A percentile compares a stretch with the other conserved stretches of the same genome.
Conservation (phyloP, 37 sponge, comb jelly and placozoan species). For the Cliona cf. orientalis region DNA sequence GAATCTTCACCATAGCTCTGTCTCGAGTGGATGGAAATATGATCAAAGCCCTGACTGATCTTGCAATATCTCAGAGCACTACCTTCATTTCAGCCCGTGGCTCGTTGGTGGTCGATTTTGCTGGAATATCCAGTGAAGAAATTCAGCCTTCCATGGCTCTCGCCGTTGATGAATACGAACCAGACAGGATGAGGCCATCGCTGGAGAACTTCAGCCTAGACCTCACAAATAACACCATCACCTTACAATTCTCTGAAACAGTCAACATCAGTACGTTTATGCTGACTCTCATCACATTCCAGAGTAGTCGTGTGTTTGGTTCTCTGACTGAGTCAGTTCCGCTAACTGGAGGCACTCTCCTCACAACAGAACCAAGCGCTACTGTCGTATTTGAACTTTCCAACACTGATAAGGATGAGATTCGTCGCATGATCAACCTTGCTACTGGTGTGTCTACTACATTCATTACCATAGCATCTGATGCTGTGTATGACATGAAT, state of each 20-base stretch:
- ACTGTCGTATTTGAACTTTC: slow-evolving; percentile 55
- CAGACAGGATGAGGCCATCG: slow-evolving; percentile 75
- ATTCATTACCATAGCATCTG: slow-evolving; percentile 81
- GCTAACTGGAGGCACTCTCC: slow-evolving; percentile 59
- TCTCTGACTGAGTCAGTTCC: slow-evolving; percentile 26
- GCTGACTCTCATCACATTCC: slow-evolving; percentile 64
- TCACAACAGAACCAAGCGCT: slow-evolving; percentile 32
- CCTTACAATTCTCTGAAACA: slow-evolving; percentile 85
- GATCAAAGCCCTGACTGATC: slow-evolving; percentile 51
- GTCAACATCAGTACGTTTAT: slow-evolving; percentile 70
- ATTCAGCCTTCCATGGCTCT: slow-evolving; percentile 41
- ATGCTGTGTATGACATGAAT: slow-evolving; percentile 85
- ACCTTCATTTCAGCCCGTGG: slow-evolving; percentile 56
- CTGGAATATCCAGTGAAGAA: slow-evolving; percentile 48
- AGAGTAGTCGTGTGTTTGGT: slow-evolving; percentile 13
- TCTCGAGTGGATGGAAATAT: slow-evolving; percentile 61
- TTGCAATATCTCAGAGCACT: slow-evolving; percentile 58
- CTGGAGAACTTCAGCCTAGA: slow-evolving; percentile 50
- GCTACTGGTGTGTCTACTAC: slow-evolving; percentile 56
- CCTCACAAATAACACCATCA: slow-evolving; percentile 49
- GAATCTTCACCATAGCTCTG: slow-evolving; percentile 42
- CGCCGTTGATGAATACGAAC: slow-evolving; percentile 57
- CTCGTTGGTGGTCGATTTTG: slow-evolving; percentile 67
- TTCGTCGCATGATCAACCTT: slow-evolving; percentile 45
- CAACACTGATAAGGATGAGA: slow-evolving; percentile 50